Conservation (phyloP, 2,797 vertebrate genomes). For the Hafferia zeledoni region DNA sequence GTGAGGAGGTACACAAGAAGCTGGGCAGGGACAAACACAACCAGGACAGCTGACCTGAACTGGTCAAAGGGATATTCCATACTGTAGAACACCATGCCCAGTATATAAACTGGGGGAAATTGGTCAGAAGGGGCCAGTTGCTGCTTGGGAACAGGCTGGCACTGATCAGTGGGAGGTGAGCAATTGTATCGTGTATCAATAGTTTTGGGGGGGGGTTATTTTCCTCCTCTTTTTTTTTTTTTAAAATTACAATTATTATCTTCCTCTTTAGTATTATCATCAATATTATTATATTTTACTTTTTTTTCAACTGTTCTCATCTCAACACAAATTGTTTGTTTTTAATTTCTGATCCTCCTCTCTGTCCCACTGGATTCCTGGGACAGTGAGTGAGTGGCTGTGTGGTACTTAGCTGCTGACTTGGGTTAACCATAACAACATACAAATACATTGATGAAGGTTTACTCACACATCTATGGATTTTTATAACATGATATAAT, state of each 20-base stretch:
- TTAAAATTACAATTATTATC: not conserved
- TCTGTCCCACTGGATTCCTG: no score
- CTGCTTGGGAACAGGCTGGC: not conserved
- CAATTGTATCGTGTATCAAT: not conserved
- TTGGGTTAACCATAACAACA: not conserved
- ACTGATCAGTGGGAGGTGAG: not conserved
- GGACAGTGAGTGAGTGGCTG: not conserved
- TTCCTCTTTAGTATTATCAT: not conserved
- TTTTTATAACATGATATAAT: not conserved
- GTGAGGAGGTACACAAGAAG: not conserved
- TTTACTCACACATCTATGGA: not conserved
- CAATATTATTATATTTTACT: not conserved
- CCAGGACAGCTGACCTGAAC: not conserved
- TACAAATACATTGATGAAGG: not conserved
- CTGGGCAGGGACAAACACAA: not conserved
- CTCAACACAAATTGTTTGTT: not conserved
- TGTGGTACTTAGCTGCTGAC: not conserved
- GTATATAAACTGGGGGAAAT: accelerated
- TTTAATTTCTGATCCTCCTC: not conserved
- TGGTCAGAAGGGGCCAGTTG: not conserved
- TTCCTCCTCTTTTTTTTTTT: not conserved
- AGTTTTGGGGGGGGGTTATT: not conserved
- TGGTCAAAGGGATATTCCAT: not conserved
- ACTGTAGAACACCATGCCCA: accelerated
- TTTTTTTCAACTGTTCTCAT: not conserved